phyloP scores from a whole-genome alignment of 2,888 invertebrate species.

The Lamellibrachia satsuma region DNA sequence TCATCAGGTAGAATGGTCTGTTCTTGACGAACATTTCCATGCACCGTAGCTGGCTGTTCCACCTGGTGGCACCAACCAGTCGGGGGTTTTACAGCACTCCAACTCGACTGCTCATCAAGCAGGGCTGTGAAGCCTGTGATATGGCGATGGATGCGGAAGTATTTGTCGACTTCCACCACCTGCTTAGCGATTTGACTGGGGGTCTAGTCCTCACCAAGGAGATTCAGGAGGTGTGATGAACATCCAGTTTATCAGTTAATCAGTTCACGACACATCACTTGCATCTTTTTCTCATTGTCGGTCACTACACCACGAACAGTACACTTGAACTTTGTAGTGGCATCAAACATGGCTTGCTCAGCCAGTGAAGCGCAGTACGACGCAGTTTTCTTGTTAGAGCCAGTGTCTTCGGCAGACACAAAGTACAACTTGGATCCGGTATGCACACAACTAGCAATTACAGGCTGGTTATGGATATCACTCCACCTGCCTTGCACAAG shows the following conservation, averaged over 20 bases:
- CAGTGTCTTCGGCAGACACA: constrained; percentile 31
- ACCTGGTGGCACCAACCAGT: not conserved
- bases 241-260: not conserved
- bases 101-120: not conserved
- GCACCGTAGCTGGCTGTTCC: not conserved
- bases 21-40: constrained; percentile 14
- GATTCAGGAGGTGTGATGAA: constrained; percentile 18
- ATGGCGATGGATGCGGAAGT: constrained; percentile 20
- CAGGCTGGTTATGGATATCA: no score
- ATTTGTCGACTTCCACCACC: constrained; percentile 17
- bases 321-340: constrained; percentile 32
- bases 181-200: not conserved
- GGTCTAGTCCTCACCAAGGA: constrained; percentile 17
- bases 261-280: not conserved
- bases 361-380: constrained; percentile 33
- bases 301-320: constrained; percentile 22
- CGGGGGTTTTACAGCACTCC: not conserved
- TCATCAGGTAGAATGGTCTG: not conserved
- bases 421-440: constrained; percentile 25
- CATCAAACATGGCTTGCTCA: constrained; percentile 24
- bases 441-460: no score
- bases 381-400: constrained; percentile 37
- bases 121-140: not conserved
- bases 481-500: no score
- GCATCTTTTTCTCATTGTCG: not conserved